Percentiles rank a stretch among this genome's conserved stretches.
These are phyloP conservation scores for Eledona agricola DNA, from an alignment of 2,888 invertebrate genomes.

Conservation along the genomic window DNA sequence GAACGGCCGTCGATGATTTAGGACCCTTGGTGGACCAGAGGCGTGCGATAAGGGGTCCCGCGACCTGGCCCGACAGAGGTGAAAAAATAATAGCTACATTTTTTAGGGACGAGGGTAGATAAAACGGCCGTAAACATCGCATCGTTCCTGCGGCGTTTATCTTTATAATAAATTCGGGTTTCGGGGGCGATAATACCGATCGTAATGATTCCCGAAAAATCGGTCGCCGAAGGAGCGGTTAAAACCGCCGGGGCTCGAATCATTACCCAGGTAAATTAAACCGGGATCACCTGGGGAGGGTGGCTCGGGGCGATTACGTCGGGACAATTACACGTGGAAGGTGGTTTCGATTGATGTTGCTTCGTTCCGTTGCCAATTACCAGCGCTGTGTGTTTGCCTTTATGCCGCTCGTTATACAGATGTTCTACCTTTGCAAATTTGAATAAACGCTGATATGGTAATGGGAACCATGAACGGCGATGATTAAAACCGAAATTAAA, in stretches of 20 bases:
- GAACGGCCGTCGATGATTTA: no score
- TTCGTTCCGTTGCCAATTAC: slow-evolving; percentile 50
- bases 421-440: slow-evolving; percentile 49
- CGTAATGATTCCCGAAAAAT: no score
- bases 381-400: slow-evolving; percentile 46
- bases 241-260: slow-evolving; percentile 57
- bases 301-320: slow-evolving; percentile 46
- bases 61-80: slow-evolving; percentile 55
- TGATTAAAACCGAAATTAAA: slow-evolving; percentile 52
- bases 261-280: slow-evolving; percentile 63
- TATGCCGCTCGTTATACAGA: slow-evolving; percentile 50
- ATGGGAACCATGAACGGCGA: slow-evolving; percentile 47
- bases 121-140: slow-evolving; percentile 52
- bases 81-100: slow-evolving; percentile 57
- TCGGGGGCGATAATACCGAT: no score
- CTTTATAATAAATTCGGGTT: slow-evolving; percentile 48
- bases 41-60: no score
- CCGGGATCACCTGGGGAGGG: slow-evolving; percentile 59
- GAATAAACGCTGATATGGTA: slow-evolving; percentile 50
- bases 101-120: slow-evolving; percentile 51
- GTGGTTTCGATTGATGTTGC: slow-evolving; percentile 35
- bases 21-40: no score
- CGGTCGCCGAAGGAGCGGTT: slow-evolving; percentile 38
- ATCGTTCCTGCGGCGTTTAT: slow-evolving; percentile 48
- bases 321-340: slow-evolving; percentile 46